Conservation (phyloP, 2,888 invertebrate species). For the Cancer borealis region DNA sequence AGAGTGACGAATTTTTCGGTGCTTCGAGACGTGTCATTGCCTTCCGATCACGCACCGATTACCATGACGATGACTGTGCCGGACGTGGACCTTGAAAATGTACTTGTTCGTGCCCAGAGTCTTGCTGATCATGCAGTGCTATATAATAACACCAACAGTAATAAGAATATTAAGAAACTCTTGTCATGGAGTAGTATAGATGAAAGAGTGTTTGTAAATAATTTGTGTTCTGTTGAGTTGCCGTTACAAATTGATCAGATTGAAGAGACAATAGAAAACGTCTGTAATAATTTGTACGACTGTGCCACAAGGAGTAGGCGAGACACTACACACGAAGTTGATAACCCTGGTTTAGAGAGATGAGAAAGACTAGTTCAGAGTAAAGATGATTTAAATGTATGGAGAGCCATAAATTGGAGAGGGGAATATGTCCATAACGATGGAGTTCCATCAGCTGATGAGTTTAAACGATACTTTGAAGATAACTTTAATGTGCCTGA, state of each 20-base stretch:
- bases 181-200: constrained; percentile 17
- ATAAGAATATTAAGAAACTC: too few species aligned
- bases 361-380: constrained; percentile 22
- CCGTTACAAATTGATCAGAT: background rate
- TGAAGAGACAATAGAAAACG: background rate
- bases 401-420: background rate
- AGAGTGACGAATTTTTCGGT: constrained; percentile 13
- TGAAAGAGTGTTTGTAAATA: constrained; percentile 29
- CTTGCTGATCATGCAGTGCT: background rate
- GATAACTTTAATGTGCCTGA: background rate
- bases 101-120: background rate
- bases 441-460: background rate
- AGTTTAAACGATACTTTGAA: constrained; percentile 35
- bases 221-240: background rate
- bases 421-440: background rate
- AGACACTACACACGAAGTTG: background rate
- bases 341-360: constrained; percentile 22
- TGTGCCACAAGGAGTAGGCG: constrained; percentile 33
- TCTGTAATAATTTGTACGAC: background rate
- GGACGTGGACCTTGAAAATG: background rate
- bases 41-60: constrained; percentile 39
- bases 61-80: background rate
- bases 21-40: background rate
- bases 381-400: background rate
- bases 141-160: too few species aligned